These are phyloP conservation scores for Aspiorhynchus laticeps DNA, from an alignment of 2,113 vertebrate species.

Conservation along the genomic window DNA sequence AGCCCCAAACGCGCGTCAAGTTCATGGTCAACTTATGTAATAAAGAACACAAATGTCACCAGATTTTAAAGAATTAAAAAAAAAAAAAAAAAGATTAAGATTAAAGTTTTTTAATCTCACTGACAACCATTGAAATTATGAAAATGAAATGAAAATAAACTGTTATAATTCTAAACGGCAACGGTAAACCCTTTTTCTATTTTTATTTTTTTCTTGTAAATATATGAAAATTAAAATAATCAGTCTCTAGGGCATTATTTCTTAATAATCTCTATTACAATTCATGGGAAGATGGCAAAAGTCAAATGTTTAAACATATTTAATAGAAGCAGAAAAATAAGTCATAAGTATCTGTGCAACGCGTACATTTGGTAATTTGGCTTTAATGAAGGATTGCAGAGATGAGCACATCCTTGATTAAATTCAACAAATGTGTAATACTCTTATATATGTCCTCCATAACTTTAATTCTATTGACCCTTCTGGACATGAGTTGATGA, in stretches of 20 bases:
- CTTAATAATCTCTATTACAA: neutral
- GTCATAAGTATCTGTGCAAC: neutral
- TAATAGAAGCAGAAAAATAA: neutral
- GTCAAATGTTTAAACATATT: neutral
- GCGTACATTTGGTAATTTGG: neutral
- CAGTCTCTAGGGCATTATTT: neutral
- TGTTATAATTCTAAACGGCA: too few relatives aligned
- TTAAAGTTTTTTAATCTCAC: too few relatives aligned
- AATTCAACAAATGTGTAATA: neutral
- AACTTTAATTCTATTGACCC: neutral
- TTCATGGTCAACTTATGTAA: too few relatives aligned
- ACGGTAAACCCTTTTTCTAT: too few relatives aligned
- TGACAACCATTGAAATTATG: neutral
- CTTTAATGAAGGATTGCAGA: neutral
- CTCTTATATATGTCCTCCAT: neutral
- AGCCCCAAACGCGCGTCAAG: neutral
- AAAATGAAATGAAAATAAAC: too few relatives aligned
- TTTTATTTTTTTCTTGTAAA: too few relatives aligned
- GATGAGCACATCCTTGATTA: neutral
- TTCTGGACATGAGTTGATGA: neutral
- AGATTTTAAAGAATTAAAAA: neutral
- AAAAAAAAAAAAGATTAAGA: too few relatives aligned
- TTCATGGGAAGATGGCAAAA: neutral
- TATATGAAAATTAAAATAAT: too few relatives aligned
- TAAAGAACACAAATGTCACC: too few relatives aligned